These are phyloP conservation scores for Neolamprologus toae DNA, from an alignment of 2,113 vertebrate genomes.

Conservation along the genomic window DNA sequence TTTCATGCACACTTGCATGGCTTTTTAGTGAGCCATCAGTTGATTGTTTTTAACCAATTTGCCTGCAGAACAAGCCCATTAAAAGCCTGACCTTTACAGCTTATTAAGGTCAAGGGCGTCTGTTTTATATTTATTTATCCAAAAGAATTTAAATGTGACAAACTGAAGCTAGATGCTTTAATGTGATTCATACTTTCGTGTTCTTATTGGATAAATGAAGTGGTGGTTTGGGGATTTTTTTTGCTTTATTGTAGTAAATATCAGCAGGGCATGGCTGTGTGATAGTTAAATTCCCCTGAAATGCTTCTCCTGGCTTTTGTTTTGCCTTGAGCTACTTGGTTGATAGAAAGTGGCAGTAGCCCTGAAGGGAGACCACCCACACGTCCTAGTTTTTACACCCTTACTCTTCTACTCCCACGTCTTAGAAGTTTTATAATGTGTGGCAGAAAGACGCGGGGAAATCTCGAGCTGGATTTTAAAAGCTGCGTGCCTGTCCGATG, in stretches of 20 bases:
- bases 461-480: slow-evolving; percentile 1
- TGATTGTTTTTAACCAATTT: slow-evolving; percentile 21
- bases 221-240: neutral
- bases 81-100: neutral
- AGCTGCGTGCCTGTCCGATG: neutral
- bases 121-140: neutral
- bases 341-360: slow-evolving; percentile 27
- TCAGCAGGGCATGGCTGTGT: neutral
- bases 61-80: neutral
- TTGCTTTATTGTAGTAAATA: neutral
- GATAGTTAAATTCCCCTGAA: neutral
- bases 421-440: neutral
- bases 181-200: neutral
- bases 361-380: slow-evolving; percentile 30
- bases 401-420: neutral
- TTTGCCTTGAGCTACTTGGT: neutral
- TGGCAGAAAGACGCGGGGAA: neutral
- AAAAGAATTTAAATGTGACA: neutral
- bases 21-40: slow-evolving; percentile 1
- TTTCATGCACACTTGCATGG: neutral
- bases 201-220: neutral
- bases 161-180: neutral
- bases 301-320: neutral
- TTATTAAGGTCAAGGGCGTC: neutral
- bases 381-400: slow-evolving; percentile 34